Conservation (phyloP, 2,113 vertebrate genomes). For the Osmerus mordax region DNA sequence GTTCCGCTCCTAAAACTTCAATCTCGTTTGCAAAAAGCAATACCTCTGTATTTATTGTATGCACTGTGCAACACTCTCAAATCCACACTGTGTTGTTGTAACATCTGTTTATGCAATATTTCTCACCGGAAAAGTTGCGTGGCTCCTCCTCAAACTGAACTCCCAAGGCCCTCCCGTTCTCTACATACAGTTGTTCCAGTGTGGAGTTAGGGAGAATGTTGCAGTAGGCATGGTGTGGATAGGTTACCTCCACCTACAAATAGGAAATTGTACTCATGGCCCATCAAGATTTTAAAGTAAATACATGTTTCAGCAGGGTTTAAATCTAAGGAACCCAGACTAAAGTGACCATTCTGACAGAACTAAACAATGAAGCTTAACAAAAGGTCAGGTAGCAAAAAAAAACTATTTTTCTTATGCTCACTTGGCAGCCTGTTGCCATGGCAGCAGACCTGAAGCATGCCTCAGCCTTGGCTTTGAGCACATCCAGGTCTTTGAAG, state of each 20-base stretch:
- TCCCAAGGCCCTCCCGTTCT: slow-evolving; percentile 79
- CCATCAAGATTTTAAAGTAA: background rate
- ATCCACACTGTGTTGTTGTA: too few species aligned
- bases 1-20: background rate
- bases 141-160: slow-evolving; percentile 74
- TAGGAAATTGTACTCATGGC: background rate
- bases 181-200: slow-evolving; percentile 74
- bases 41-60: background rate
- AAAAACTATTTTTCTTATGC: slow-evolving; percentile 10
- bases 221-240: slow-evolving; percentile 68
- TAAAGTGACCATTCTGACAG: too few species aligned
- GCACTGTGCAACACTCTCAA: too few species aligned
- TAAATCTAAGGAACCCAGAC: too few species aligned
- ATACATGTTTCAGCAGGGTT: too few species aligned
- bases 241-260: slow-evolving; percentile 79
- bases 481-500: slow-evolving; percentile 72
- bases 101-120: background rate
- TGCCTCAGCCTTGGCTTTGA: slow-evolving; percentile 80
- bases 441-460: slow-evolving; percentile 84
- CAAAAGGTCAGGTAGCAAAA: background rate
- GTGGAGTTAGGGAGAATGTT: slow-evolving; percentile 84
- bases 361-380: too few species aligned
- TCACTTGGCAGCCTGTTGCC: slow-evolving; percentile 83
- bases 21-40: background rate
- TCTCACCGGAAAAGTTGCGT: slow-evolving; percentile 72